Conservation (phyloP, 1,140 invertebrate genomes). For the Meloidogyne floridensis region DNA sequence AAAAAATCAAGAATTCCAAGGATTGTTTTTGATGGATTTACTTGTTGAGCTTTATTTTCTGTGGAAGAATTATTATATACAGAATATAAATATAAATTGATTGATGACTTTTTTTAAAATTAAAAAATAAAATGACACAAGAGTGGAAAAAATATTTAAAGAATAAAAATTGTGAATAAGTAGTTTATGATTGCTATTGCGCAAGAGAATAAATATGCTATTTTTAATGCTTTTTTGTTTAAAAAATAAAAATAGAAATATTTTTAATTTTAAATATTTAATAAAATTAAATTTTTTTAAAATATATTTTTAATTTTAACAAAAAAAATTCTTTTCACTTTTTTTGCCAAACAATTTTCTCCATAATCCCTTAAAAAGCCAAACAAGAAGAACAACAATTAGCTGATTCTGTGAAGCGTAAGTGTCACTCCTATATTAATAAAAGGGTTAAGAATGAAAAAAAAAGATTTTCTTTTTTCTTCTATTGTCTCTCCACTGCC, state of each 20-base stretch:
- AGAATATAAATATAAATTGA: neutral
- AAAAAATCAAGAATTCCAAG: neutral
- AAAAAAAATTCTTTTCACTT: neutral
- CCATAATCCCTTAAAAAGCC: no score
- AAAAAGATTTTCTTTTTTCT: neutral
- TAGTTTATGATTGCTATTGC: neutral
- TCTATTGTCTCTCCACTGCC: neutral
- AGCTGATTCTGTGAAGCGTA: neutral
- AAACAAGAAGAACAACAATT: conserved; percentile 1
- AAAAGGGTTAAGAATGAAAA: neutral
- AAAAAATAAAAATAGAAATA: neutral
- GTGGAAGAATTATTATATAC: neutral
- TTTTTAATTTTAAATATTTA: neutral
- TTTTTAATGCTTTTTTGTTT: neutral
- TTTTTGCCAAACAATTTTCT: neutral
- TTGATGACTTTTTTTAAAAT: neutral
- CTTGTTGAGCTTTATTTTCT: neutral
- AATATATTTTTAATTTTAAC: neutral
- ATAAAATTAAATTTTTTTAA: neutral
- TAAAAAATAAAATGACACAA: neutral
- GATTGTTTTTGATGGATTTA: neutral
- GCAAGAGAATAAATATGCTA: neutral
- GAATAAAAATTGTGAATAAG: neutral
- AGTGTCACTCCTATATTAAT: neutral
- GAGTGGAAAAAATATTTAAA: neutral